These are phyloP conservation scores for Listronotus oregonensis DNA, from an alignment of 1,140 invertebrate species.

Conservation along the genomic window DNA sequence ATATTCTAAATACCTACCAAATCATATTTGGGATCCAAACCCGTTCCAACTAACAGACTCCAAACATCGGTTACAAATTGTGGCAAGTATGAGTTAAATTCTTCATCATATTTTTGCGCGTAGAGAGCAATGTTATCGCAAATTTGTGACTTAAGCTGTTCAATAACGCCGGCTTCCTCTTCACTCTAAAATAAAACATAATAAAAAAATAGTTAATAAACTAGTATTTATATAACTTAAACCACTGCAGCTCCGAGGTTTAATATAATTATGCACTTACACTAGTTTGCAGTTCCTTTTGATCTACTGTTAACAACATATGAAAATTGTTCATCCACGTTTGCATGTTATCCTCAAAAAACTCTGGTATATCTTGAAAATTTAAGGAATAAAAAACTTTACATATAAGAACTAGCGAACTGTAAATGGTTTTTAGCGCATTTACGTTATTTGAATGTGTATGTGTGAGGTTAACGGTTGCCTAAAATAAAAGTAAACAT, in stretches of 20 bases:
- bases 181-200: constrained; percentile 72
- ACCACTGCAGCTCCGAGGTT: too few relatives aligned
- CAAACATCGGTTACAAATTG: constrained; percentile 92
- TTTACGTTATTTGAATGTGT: constrained; percentile 78
- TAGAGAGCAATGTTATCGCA: constrained; percentile 95
- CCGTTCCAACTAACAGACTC: constrained; percentile 84
- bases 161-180: constrained; percentile 87
- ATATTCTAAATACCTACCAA: constrained; percentile 63
- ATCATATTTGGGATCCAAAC: constrained; percentile 89
- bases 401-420: constrained; percentile 85
- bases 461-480: constrained; percentile 81
- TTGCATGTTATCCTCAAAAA: constrained; percentile 97
- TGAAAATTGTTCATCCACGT: constrained; percentile 93
- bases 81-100: constrained; percentile 87
- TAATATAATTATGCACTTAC: constrained; percentile 56
- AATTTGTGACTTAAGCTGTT: constrained; percentile 91
- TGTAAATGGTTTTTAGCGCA: constrained; percentile 87
- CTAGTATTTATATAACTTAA: too few relatives aligned
- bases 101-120: constrained; percentile 97
- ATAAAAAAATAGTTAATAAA: too few relatives aligned
- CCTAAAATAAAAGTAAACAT: constrained; percentile 60
- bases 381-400: constrained; percentile 98
- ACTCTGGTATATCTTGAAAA: constrained; percentile 95
- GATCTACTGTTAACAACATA: constrained; percentile 76
- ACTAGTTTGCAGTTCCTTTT: constrained; percentile 70